Conservation (phyloP, 2,797 vertebrate species). For the Crenichthys baileyi region DNA sequence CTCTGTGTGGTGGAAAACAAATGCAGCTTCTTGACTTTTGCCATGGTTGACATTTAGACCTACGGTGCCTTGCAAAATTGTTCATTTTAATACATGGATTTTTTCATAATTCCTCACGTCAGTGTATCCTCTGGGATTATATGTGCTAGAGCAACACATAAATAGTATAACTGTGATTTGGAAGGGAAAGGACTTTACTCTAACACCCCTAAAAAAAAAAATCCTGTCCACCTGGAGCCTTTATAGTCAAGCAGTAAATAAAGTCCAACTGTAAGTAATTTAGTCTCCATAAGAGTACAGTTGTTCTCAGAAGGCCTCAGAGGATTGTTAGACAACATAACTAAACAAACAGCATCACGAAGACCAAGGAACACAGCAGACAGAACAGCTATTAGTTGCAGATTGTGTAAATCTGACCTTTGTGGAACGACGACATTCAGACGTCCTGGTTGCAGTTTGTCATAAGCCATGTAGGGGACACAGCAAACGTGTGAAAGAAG, state of each 20-base stretch:
- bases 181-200: not conserved
- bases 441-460: not conserved
- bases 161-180: not conserved
- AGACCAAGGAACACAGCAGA: not conserved
- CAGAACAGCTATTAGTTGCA: not conserved
- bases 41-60: slow-evolving; percentile 8
- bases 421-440: not conserved
- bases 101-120: not conserved
- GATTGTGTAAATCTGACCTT: not conserved
- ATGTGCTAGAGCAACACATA: not conserved
- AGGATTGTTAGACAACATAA: no score
- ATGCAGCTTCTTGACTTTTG: slow-evolving; percentile 2
- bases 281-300: no score
- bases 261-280: not conserved
- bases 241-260: not conserved
- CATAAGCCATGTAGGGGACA: no score
- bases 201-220: not conserved
- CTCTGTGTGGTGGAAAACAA: slow-evolving; percentile 25
- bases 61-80: not conserved
- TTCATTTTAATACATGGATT: not conserved
- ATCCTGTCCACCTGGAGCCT: not conserved
- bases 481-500: not conserved
- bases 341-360: no score
- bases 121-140: not conserved
- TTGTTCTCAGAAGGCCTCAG: no score